A percentile compares a stretch with the other conserved stretches of the same genome.
These are phyloP conservation scores for Andrena praecox DNA, from an alignment of 2,888 invertebrate genomes.

Conservation along the genomic window DNA sequence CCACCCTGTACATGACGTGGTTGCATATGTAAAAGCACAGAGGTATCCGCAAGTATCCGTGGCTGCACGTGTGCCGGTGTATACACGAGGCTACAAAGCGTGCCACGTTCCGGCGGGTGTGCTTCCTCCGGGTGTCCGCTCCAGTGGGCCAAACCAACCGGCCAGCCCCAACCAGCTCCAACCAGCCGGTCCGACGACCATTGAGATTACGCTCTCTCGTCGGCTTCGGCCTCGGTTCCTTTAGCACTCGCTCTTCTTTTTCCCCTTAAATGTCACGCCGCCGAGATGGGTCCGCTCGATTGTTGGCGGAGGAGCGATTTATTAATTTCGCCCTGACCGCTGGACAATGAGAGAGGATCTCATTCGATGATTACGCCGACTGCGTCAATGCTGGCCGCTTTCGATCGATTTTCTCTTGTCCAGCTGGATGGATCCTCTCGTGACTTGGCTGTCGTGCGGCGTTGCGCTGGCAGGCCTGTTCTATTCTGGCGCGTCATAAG, in stretches of 20 bases:
- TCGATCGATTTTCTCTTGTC: conserved; percentile 12
- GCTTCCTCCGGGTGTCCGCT: conserved; percentile 85
- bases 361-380: conserved; percentile 57
- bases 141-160: conserved; percentile 84
- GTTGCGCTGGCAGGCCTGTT: background rate
- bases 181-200: conserved; percentile 74
- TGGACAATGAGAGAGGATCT: conserved; percentile 47
- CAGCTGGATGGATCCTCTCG: background rate
- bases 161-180: conserved; percentile 75
- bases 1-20: conserved; percentile 59
- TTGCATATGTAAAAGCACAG: conserved; percentile 47
- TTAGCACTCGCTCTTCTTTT: conserved; percentile 40
- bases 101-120: conserved; percentile 84
- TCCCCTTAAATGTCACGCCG: conserved; percentile 74
- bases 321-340: conserved; percentile 52
- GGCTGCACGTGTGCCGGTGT: conserved; percentile 68
- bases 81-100: conserved; percentile 81
- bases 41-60: conserved; percentile 61
- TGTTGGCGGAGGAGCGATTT: conserved; percentile 47
- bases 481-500: conserved; percentile 3
- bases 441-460: conserved; percentile 4
- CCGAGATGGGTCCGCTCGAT: conserved; percentile 53
- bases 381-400: conserved; percentile 30
- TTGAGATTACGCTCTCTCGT: conserved; percentile 75
- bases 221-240: conserved; percentile 54